phyloP scores from a whole-genome alignment of 2,797 vertebrate species.

The Petrocephalus sullivani region DNA sequence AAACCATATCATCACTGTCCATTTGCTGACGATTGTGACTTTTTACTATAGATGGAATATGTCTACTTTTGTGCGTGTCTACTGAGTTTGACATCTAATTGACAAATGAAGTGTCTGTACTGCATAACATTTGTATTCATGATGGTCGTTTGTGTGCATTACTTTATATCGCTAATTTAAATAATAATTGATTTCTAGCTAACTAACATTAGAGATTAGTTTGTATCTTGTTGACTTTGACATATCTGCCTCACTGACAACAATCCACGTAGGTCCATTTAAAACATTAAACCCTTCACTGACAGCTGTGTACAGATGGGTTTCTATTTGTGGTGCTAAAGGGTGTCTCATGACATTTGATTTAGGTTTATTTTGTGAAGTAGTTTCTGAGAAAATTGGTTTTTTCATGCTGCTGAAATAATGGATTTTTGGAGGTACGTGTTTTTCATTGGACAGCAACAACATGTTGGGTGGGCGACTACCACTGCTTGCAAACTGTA shows the following conservation, averaged over 20 bases:
- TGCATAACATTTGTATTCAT: background rate
- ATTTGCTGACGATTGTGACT: background rate
- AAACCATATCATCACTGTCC: background rate
- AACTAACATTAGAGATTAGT: background rate
- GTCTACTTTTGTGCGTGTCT: background rate
- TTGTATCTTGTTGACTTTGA: background rate
- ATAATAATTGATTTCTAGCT: background rate
- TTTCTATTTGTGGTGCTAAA: background rate
- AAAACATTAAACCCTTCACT: background rate
- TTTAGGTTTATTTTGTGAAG: background rate
- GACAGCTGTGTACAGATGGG: background rate
- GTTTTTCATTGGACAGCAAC: background rate
- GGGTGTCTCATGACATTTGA: background rate
- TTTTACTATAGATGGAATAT: background rate
- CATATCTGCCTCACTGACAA: background rate
- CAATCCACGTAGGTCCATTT: background rate
- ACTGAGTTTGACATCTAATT: background rate
- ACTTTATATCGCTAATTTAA: background rate
- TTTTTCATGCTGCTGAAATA: background rate
- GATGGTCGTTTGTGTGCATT: background rate
- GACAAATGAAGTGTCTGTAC: background rate
- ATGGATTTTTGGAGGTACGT: background rate
- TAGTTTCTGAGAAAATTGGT: background rate
- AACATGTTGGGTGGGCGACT: background rate
- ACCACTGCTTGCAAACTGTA: background rate